Conservation (phyloP, 2,888 invertebrate genomes). For the Conomelus anceps region DNA sequence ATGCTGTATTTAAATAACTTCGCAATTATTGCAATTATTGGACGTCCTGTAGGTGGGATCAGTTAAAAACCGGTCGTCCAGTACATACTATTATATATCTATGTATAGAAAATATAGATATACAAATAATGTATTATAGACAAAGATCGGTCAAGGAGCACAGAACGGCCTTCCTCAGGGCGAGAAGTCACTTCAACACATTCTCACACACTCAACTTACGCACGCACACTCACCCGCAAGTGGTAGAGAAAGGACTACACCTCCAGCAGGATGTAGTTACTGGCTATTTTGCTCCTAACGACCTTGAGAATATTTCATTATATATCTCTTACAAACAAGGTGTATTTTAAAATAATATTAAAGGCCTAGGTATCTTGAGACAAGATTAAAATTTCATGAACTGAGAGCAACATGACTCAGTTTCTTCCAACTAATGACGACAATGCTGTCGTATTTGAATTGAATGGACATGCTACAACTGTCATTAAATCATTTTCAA, state of each 20-base stretch:
- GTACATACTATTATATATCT: not conserved
- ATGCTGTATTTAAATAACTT: not conserved
- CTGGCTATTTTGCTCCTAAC: not conserved
- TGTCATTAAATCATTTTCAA: not conserved
- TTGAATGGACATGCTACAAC: not conserved
- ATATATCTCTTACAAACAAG: not conserved
- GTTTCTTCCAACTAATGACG: not conserved
- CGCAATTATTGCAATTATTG: not conserved
- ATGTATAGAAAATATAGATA: not conserved
- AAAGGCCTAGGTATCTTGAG: not conserved
- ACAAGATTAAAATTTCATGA: not conserved
- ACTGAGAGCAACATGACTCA: not conserved
- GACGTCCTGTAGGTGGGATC: not conserved
- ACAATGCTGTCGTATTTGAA: not conserved
- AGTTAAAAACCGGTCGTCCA: not conserved
- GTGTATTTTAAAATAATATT: not conserved
- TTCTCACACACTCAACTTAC: not conserved
- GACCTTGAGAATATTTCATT: not conserved
- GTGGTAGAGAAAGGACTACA: not conserved
- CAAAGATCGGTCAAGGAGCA: not conserved
- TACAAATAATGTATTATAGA: not conserved
- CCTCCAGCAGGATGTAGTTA: not conserved
- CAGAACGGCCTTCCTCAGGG: not conserved
- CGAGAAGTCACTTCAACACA: not conserved
- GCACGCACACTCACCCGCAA: no score